Conservation (phyloP, 2,888 invertebrate species). For the Napeogenes inachia region DNA sequence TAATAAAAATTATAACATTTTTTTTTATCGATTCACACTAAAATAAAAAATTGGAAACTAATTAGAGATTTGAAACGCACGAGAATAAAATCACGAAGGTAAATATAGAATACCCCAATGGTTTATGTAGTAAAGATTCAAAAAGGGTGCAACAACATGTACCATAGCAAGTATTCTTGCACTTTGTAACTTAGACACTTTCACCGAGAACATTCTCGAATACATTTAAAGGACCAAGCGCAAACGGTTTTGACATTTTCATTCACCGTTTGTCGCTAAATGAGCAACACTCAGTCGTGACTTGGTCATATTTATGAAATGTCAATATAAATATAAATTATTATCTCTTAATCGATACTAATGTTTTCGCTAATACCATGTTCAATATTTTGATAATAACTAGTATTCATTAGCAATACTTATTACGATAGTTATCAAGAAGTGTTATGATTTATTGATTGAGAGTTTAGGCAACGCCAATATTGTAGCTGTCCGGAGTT, state of each 20-base stretch:
- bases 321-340: slow-evolving; percentile 22
- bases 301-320: slow-evolving; percentile 20
- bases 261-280: slow-evolving; percentile 29
- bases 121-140: too few relatives aligned
- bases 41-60: too few relatives aligned
- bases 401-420: slow-evolving; percentile 15
- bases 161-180: too few relatives aligned
- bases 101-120: too few relatives aligned
- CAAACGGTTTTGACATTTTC: slow-evolving; percentile 31
- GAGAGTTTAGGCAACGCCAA: neutral
- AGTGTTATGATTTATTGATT: slow-evolving; percentile 7
- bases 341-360: slow-evolving; percentile 32
- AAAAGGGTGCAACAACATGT: too few relatives aligned
- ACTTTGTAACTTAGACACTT: too few relatives aligned
- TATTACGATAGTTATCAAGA: slow-evolving; percentile 1
- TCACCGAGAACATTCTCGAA: too few relatives aligned
- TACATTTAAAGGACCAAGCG: slow-evolving; percentile 2
- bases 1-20: too few relatives aligned
- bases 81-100: too few relatives aligned
- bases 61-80: too few relatives aligned
- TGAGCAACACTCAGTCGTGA: slow-evolving; percentile 26
- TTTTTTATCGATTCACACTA: too few relatives aligned
- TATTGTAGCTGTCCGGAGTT: neutral
- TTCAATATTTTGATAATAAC: slow-evolving; percentile 19
- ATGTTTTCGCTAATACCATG: slow-evolving; percentile 31